Evolutionary conservation across 2,113 vertebrate species (phyloP).

Genomic region (Poecilia latipinna): DNA sequence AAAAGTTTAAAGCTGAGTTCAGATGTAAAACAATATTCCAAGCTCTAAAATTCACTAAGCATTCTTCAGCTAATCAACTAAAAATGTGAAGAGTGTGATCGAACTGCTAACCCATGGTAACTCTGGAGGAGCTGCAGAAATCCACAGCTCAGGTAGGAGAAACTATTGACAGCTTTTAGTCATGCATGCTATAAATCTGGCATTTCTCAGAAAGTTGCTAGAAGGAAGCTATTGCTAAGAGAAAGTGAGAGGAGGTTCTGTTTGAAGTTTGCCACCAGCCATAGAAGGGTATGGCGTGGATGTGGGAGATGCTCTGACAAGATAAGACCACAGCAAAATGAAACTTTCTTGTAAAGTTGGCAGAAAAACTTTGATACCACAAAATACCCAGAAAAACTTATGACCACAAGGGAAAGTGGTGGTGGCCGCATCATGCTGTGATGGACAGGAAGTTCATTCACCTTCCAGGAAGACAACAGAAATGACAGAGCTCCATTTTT

Average conservation of each 20-base stretch:
- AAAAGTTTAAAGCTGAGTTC: no score
- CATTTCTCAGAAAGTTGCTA: neutral
- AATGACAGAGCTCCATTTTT: neutral
- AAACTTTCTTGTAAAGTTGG: neutral
- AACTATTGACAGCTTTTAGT: neutral
- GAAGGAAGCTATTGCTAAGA: neutral
- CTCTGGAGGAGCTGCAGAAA: neutral
- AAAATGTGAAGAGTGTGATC: neutral
- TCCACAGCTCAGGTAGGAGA: neutral
- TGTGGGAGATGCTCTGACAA: neutral
- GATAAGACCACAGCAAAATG: neutral
- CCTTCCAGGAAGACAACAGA: neutral
- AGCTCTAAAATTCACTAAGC: no score
- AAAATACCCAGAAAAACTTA: neutral
- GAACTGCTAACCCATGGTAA: neutral
- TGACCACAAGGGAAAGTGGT: neutral
- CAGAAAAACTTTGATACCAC: neutral
- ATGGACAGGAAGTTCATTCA: neutral
- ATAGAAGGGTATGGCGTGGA: neutral
- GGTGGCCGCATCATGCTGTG: neutral
- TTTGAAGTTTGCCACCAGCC: neutral
- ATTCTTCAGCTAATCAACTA: neutral
- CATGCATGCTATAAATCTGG: neutral
- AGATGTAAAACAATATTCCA: no score
- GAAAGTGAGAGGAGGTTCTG: neutral